phyloP scores from a whole-genome alignment of 2,888 invertebrate genomes.

The Subacronicta megacephala region DNA sequence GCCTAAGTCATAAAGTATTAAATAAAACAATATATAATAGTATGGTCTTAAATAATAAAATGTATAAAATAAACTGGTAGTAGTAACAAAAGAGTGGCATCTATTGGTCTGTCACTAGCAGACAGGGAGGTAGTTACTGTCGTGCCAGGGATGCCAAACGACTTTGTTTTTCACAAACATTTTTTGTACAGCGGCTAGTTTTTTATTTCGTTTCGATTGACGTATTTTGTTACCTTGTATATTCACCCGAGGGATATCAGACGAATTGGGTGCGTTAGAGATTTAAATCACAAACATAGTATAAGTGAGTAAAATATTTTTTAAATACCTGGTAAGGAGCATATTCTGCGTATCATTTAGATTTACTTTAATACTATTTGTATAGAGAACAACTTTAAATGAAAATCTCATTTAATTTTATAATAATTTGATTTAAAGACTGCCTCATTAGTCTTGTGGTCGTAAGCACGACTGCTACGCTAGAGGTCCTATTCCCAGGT shows the following conservation, averaged over 20 bases:
- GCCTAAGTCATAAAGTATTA: too few species aligned
- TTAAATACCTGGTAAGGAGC: neutral
- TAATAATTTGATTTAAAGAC: too few species aligned
- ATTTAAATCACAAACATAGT: neutral
- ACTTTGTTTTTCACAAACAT: slow-evolving; percentile 40
- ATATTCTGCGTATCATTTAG: too few species aligned
- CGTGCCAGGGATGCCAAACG: slow-evolving; percentile 47
- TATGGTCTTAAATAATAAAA: slow-evolving; percentile 42
- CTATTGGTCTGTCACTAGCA: slow-evolving; percentile 53
- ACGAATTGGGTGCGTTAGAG: slow-evolving; percentile 3
- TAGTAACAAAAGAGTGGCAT: slow-evolving; percentile 33
- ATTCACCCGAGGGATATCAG: slow-evolving; percentile 12
- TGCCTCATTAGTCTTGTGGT: too few species aligned
- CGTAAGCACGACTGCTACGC: too few species aligned
- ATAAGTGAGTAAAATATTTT: neutral
- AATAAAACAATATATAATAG: slow-evolving; percentile 33
- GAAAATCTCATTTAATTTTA: too few species aligned
- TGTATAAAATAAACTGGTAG: slow-evolving; percentile 42
- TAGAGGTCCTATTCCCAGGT: too few species aligned
- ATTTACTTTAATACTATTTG: too few species aligned
- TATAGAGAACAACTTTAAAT: too few species aligned
- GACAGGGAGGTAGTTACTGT: slow-evolving; percentile 38
- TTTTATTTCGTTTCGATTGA: slow-evolving; percentile 42
- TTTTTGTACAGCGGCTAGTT: slow-evolving; percentile 34
- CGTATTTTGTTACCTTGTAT: slow-evolving; percentile 21